Evolutionary conservation across 1,140 invertebrate genomes (phyloP).

Genomic region (Monomorium pharaonis): DNA sequence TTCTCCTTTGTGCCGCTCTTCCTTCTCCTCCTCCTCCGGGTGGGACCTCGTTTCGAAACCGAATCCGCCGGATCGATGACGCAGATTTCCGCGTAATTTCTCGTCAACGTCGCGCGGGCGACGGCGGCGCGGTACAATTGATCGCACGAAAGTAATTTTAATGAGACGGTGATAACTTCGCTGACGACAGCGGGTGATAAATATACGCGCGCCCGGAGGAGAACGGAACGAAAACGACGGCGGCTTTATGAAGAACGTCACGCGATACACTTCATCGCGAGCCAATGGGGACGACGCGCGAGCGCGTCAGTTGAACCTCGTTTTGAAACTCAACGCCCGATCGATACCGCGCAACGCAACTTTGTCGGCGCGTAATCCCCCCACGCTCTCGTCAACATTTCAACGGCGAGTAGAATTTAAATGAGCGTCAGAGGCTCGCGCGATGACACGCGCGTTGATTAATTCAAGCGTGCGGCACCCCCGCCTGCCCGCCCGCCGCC

Average conservation of each 20-base stretch:
- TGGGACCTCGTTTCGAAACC: not conserved
- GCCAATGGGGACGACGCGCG: not conserved
- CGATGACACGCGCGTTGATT: constrained; percentile 51
- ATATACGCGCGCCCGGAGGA: not conserved
- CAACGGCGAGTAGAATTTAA: constrained; percentile 49
- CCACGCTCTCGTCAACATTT: constrained; percentile 41
- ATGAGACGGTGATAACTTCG: constrained; percentile 49
- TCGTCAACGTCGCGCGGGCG: not conserved
- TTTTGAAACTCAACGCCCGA: constrained; percentile 52
- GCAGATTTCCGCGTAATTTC: not conserved
- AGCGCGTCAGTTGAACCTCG: constrained; percentile 39
- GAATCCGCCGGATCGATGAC: not conserved
- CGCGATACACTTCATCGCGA: constrained; percentile 33
- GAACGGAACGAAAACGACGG: too few species aligned
- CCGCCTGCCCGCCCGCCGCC: not conserved
- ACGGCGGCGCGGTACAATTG: constrained; percentile 1
- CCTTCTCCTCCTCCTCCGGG: not conserved
- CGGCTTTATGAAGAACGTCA: constrained; percentile 32
- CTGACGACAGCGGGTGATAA: constrained; percentile 24
- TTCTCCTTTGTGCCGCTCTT: not conserved
- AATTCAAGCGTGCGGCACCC: constrained; percentile 40
- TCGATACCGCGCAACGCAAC: constrained; percentile 26
- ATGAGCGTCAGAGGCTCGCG: constrained; percentile 29
- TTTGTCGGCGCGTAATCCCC: constrained; percentile 9
- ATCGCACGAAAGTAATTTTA: constrained; percentile 34